Evolutionary conservation across 2,888 invertebrate genomes (phyloP).

Genomic region (Leucania comma): DNA sequence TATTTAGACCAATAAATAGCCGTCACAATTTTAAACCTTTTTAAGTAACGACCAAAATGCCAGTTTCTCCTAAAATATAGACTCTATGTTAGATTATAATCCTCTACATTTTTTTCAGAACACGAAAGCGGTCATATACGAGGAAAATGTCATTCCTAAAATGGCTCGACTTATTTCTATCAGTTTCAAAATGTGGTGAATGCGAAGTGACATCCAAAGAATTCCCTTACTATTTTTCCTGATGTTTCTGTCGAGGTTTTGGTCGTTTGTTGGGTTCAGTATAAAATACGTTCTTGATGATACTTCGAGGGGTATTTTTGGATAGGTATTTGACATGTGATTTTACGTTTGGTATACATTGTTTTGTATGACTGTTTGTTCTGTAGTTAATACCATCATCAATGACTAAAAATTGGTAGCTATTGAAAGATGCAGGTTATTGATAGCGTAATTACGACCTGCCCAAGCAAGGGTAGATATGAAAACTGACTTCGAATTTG

Average conservation of each 20-base stretch:
- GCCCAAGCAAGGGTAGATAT: no score
- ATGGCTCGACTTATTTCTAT: slow-evolving; percentile 51
- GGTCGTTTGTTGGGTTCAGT: slow-evolving; percentile 25
- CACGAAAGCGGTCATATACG: not conserved
- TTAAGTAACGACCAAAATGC: not conserved
- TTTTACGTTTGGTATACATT: not conserved
- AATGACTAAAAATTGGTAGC: not conserved
- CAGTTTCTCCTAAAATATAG: not conserved
- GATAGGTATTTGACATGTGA: not conserved
- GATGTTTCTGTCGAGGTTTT: slow-evolving; percentile 38
- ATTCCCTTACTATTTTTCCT: slow-evolving; percentile 52
- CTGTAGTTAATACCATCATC: no score
- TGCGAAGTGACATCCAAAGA: slow-evolving; percentile 46
- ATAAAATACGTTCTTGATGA: slow-evolving; percentile 15
- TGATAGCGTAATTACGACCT: not conserved
- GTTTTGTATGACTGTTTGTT: no score
- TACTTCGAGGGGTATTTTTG: not conserved
- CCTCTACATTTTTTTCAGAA: not conserved
- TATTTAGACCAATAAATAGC: not conserved
- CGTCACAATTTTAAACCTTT: not conserved
- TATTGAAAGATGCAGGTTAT: not conserved
- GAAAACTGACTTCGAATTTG: not conserved
- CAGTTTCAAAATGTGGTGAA: slow-evolving; percentile 43
- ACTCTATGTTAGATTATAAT: not conserved
- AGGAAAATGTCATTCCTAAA: slow-evolving; percentile 23